Conservation (phyloP, 2,888 invertebrate genomes). For the Boloria euphrosyne region DNA sequence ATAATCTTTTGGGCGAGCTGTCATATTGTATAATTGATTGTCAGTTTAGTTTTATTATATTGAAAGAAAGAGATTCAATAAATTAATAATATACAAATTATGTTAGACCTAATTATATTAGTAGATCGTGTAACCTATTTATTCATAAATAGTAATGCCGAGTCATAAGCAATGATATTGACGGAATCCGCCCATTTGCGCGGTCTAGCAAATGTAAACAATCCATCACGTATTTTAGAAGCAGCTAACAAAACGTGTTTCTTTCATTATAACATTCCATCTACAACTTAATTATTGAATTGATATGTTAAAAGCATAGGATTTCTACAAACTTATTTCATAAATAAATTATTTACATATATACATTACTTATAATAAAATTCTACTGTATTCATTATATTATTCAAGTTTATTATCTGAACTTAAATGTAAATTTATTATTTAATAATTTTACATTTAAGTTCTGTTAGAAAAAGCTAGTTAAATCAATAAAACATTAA, state of each 20-base stretch:
- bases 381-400: too few relatives aligned
- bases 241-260: conserved; percentile 32
- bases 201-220: conserved; percentile 39
- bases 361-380: neutral
- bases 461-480: too few relatives aligned
- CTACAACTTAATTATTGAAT: conserved; percentile 30
- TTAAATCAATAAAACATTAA: too few relatives aligned
- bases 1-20: conserved; percentile 25
- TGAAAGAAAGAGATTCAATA: neutral
- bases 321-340: conserved; percentile 4
- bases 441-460: too few relatives aligned
- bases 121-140: neutral
- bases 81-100: neutral
- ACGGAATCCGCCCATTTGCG: conserved; percentile 34
- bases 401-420: too few relatives aligned
- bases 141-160: conserved; percentile 6
- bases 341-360: neutral
- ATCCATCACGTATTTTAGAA: conserved; percentile 33
- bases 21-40: conserved; percentile 28
- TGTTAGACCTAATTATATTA: neutral
- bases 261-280: conserved; percentile 34
- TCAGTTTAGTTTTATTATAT: conserved; percentile 18
- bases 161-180: conserved; percentile 23
- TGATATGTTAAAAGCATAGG: conserved; percentile 17
- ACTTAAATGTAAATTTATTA: too few relatives aligned